Conservation (phyloP, 2,888 invertebrate genomes). For the Tachina lurida region DNA sequence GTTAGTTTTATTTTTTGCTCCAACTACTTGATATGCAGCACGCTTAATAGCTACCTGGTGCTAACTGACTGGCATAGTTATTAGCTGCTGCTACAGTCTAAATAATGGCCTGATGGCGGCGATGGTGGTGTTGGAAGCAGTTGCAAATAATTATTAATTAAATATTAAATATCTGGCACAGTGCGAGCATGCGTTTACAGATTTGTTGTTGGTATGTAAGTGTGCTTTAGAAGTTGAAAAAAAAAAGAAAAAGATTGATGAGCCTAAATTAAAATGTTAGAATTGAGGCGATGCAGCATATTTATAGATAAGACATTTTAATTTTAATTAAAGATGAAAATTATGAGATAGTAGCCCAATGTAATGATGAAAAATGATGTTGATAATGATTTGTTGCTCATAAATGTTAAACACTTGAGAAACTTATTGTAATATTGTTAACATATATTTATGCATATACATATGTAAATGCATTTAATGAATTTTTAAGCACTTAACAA, state of each 20-base stretch:
- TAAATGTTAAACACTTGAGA: conserved; percentile 47
- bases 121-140: conserved; percentile 39
- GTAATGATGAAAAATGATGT: conserved; percentile 54
- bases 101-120: conserved; percentile 33
- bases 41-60: conserved; percentile 51
- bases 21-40: conserved; percentile 63
- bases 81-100: conserved; percentile 27
- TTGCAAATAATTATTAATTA: conserved; percentile 71
- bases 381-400: conserved; percentile 43
- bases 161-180: conserved; percentile 62
- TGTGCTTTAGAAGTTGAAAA: neutral
- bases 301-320: conserved; percentile 56
- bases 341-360: conserved; percentile 53
- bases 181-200: conserved; percentile 40
- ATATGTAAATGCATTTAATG: conserved; percentile 22
- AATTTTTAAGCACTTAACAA: neutral
- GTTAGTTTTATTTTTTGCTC: neutral
- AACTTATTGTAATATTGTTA: conserved; percentile 14
- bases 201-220: neutral
- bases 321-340: conserved; percentile 69
- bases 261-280: conserved; percentile 66
- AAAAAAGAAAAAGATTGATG: conserved; percentile 64
- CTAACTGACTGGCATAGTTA: conserved; percentile 59
- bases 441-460: neutral
- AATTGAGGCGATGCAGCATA: conserved; percentile 50